phyloP scores from a whole-genome alignment of 2,113 vertebrate genomes.

The Vicugna pacos region DNA sequence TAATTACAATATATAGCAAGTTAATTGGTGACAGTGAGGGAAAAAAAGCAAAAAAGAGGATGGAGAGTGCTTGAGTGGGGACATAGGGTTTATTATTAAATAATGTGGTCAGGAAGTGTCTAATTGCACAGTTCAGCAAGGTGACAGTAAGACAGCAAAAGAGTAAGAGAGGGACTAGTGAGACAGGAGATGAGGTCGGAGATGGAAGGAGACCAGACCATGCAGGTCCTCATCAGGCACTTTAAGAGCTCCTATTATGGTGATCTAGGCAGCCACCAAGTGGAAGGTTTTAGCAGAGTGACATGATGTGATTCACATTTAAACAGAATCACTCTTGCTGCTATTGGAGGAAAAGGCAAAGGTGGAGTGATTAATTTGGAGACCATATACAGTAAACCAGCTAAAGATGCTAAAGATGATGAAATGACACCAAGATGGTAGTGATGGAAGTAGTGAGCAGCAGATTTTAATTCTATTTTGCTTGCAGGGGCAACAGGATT shows the following conservation, averaged over 20 bases:
- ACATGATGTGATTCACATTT: background rate
- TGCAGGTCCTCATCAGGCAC: fast-evolving
- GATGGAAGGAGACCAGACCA: fast-evolving
- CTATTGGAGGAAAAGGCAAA: background rate
- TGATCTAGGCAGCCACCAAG: background rate
- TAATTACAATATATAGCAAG: background rate
- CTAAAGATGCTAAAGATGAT: background rate
- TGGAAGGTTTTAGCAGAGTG: background rate
- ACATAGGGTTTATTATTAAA: background rate
- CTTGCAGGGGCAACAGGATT: background rate
- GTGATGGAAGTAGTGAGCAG: background rate
- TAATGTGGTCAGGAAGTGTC: background rate
- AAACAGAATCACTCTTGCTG: background rate
- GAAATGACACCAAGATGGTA: background rate
- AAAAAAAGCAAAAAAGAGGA: background rate
- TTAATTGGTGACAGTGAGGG: background rate
- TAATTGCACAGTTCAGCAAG: background rate
- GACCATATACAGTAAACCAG: background rate
- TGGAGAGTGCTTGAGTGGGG: fast-evolving
- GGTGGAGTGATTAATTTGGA: background rate
- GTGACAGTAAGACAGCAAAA: background rate
- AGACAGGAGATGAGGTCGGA: fast-evolving
- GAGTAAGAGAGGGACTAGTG: background rate
- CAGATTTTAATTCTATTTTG: background rate
- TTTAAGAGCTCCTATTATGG: background rate